These are phyloP conservation scores for Chromobotia macracanthus DNA, from an alignment of 2,797 vertebrate species.

Conservation along the genomic window DNA sequence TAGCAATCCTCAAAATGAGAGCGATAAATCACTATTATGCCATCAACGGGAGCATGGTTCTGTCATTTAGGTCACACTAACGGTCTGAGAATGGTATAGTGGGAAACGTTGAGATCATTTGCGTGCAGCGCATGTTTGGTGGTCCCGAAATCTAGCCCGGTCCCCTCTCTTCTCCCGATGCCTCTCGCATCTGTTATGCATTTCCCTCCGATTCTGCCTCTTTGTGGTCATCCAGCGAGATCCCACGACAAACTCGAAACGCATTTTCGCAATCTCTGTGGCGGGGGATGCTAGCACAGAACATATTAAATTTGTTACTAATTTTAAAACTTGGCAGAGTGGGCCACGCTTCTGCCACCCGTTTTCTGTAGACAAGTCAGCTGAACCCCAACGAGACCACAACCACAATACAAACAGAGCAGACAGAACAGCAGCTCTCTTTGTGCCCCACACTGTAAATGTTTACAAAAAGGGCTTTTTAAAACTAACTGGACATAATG, in stretches of 20 bases:
- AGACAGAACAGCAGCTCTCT: slow-evolving; percentile 79
- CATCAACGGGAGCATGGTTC: slow-evolving; percentile 81
- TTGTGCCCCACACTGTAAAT: slow-evolving; percentile 78
- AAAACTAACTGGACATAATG: slow-evolving; percentile 78
- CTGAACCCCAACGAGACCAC: slow-evolving; percentile 81
- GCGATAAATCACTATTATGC: slow-evolving; percentile 81
- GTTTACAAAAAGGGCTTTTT: slow-evolving; percentile 78
- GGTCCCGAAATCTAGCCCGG: slow-evolving; percentile 61
- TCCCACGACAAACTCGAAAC: slow-evolving; percentile 81
- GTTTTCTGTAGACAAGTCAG: slow-evolving; percentile 75
- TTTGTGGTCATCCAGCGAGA: slow-evolving; percentile 83
- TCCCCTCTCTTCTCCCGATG: slow-evolving; percentile 59
- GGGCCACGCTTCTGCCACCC: slow-evolving; percentile 81
- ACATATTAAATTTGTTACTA: slow-evolving; percentile 93
- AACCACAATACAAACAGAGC: slow-evolving; percentile 88
- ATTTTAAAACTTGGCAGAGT: slow-evolving; percentile 88
- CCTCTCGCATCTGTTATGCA: slow-evolving; percentile 77
- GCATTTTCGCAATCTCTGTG: slow-evolving; percentile 83
- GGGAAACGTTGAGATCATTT: slow-evolving; percentile 49
- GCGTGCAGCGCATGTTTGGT: slow-evolving; percentile 62
- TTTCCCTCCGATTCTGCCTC: slow-evolving; percentile 74
- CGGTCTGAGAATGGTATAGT: slow-evolving; percentile 73
- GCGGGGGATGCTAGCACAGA: slow-evolving; percentile 81
- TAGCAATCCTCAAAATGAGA: slow-evolving; percentile 81
- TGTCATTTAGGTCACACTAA: slow-evolving; percentile 80